Evolutionary conservation across 2,113 vertebrate genomes (phyloP).

Genomic region (Epinephelus lanceolatus): DNA sequence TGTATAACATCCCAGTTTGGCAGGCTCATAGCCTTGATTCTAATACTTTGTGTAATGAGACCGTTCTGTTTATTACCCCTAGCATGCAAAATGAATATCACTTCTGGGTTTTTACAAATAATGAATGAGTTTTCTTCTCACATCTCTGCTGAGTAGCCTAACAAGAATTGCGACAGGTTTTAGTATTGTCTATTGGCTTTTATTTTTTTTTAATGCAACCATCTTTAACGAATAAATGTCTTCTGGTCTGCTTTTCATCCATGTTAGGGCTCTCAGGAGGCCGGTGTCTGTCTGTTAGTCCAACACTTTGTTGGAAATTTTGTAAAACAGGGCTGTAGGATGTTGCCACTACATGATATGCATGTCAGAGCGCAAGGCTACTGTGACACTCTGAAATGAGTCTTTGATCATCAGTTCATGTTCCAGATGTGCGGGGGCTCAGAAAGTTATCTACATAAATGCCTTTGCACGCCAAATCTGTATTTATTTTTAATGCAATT

Average conservation of each 20-base stretch:
- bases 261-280: background rate
- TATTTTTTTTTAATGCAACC: background rate
- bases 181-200: conserved; percentile 16
- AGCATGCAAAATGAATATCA: conserved; percentile 52
- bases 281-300: background rate
- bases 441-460: background rate
- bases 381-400: background rate
- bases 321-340: background rate
- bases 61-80: conserved; percentile 28
- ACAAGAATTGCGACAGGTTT: background rate
- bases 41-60: conserved; percentile 13
- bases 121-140: conserved; percentile 38
- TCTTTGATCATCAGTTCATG: background rate
- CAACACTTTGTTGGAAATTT: background rate
- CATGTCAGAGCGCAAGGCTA: no score
- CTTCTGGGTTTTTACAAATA: conserved; percentile 48
- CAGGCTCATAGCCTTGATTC: conserved; percentile 27
- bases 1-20: conserved; percentile 11
- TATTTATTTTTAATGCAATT: no score
- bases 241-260: conserved; percentile 14
- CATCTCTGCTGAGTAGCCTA: conserved; percentile 10
- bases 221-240: conserved; percentile 4
- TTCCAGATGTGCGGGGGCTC: background rate
- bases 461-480: background rate
- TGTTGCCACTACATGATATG: background rate